Evolutionary conservation across 2,113 vertebrate species (phyloP).

Genomic region (Chionodraco myersi): DNA sequence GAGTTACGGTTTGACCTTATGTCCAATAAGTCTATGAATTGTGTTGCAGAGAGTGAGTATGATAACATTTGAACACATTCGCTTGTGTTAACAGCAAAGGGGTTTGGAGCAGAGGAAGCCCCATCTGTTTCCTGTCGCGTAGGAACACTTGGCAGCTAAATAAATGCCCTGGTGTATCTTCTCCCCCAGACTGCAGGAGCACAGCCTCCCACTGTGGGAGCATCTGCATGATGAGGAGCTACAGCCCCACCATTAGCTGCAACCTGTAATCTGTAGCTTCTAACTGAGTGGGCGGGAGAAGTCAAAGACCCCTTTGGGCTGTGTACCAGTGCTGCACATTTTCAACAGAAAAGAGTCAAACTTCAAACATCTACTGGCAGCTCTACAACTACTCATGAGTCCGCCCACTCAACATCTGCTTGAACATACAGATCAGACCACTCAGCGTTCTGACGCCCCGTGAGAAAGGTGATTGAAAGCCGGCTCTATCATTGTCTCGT

Average conservation of each 20-base stretch:
- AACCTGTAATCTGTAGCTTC: conserved; percentile 62
- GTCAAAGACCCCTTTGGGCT: conserved; percentile 49
- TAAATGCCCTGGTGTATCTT: neutral
- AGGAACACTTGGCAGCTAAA: conserved; percentile 25
- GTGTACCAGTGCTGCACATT: conserved; percentile 4
- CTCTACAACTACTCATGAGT: conserved; percentile 30
- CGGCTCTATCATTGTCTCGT: conserved; percentile 12
- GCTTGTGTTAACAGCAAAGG: neutral
- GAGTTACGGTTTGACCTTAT: too few species aligned
- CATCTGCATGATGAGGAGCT: conserved; percentile 49
- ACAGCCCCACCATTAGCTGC: conserved; percentile 23
- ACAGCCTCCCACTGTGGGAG: conserved; percentile 21
- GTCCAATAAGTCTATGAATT: too few species aligned
- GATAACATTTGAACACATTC: too few species aligned
- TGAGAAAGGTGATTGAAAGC: conserved; percentile 26
- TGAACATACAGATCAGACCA: conserved; percentile 33
- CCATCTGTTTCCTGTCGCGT: neutral
- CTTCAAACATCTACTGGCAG: conserved; percentile 57
- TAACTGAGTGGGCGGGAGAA: conserved; percentile 32
- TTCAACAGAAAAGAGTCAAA: conserved; percentile 39
- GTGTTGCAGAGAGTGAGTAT: too few species aligned
- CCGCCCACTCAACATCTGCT: conserved; percentile 69
- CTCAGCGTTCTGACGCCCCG: conserved; percentile 6
- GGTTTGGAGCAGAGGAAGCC: neutral
- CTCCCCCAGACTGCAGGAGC: neutral